A percentile compares a stretch with the other conserved stretches of the same genome.
Conservation (phyloP, 2,888 invertebrate species). For the Sericinus montela region DNA sequence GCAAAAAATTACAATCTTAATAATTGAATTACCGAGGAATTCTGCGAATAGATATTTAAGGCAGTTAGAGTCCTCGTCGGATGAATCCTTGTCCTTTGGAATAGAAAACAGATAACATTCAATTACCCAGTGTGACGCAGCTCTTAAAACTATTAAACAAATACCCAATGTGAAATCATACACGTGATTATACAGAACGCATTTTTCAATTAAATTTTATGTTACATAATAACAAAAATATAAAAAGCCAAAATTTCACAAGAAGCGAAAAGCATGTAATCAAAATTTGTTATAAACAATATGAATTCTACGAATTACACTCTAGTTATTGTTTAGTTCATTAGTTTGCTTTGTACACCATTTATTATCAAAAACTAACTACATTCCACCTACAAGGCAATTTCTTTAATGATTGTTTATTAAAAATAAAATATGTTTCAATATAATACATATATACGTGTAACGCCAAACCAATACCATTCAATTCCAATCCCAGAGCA, state of each 20-base stretch:
- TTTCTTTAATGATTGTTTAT: constrained; percentile 50
- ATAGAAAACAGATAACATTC: constrained; percentile 58
- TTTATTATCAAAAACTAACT: constrained; percentile 45
- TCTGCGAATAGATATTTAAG: constrained; percentile 85
- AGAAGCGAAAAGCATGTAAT: constrained; percentile 53
- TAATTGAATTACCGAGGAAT: constrained; percentile 79
- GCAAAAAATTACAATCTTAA: constrained; percentile 33
- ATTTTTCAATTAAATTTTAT: constrained; percentile 17
- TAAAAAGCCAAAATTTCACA: constrained; percentile 74
- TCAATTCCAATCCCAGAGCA: constrained; percentile 49
- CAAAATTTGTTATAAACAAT: constrained; percentile 16
- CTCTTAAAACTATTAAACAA: constrained; percentile 18
- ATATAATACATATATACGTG: constrained; percentile 31
- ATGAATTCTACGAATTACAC: constrained; percentile 10
- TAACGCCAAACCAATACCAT: constrained; percentile 66
- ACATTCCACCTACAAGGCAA: constrained; percentile 60
- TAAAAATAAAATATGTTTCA: too few relatives aligned
- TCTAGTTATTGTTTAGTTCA: constrained; percentile 12
- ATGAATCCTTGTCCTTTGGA: constrained; percentile 67
- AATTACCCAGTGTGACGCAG: constrained; percentile 33
- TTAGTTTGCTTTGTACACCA: constrained; percentile 32
- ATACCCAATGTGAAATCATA: constrained; percentile 36
- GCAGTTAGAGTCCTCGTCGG: constrained; percentile 82
- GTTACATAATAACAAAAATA: constrained; percentile 29
- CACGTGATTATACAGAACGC: constrained; percentile 31